Percentiles rank a stretch among this genome's conserved stretches.
Evolutionary conservation across 1,140 invertebrate genomes (phyloP).

Genomic region (Drosophila sturtevanti): DNA sequence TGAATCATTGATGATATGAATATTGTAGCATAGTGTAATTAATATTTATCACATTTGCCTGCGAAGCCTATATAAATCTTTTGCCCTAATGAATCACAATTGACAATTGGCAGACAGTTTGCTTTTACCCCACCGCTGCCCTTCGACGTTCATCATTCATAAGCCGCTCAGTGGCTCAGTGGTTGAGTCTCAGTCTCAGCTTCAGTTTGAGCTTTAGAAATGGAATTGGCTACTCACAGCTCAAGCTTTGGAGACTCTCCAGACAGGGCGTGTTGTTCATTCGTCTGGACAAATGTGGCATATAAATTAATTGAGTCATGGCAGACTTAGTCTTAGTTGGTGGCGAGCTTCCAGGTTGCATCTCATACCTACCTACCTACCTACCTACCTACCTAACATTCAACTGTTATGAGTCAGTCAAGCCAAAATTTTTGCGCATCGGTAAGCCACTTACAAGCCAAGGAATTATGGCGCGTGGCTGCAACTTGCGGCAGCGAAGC

Average conservation of each 20-base stretch:
- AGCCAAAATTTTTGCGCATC: slow-evolving; percentile 63
- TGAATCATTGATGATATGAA: too few species aligned
- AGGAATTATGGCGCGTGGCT: slow-evolving; percentile 35
- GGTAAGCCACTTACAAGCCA: slow-evolving; percentile 66
- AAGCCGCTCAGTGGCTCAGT: neutral
- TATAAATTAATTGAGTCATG: slow-evolving; percentile 76
- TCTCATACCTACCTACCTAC: slow-evolving; percentile 4
- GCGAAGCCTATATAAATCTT: slow-evolving; percentile 52
- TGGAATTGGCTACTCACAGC: slow-evolving; percentile 1
- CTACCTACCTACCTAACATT: too few species aligned
- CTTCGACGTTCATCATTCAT: neutral
- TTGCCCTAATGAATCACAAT: slow-evolving; percentile 50
- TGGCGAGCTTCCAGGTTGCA: neutral
- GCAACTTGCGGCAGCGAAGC: slow-evolving; percentile 50
- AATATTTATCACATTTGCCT: slow-evolving; percentile 26
- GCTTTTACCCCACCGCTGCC: neutral
- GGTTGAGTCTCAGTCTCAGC: slow-evolving; percentile 6
- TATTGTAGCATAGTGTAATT: neutral
- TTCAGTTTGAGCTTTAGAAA: neutral
- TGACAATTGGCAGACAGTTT: slow-evolving; percentile 53
- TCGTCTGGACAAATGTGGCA: slow-evolving; percentile 65
- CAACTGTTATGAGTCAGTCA: slow-evolving; percentile 52
- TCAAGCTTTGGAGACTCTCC: neutral
- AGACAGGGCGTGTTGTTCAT: slow-evolving; percentile 62
- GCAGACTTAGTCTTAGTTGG: slow-evolving; percentile 36